Conservation (phyloP, 1,140 invertebrate species). For the Riptortus pedestris region DNA sequence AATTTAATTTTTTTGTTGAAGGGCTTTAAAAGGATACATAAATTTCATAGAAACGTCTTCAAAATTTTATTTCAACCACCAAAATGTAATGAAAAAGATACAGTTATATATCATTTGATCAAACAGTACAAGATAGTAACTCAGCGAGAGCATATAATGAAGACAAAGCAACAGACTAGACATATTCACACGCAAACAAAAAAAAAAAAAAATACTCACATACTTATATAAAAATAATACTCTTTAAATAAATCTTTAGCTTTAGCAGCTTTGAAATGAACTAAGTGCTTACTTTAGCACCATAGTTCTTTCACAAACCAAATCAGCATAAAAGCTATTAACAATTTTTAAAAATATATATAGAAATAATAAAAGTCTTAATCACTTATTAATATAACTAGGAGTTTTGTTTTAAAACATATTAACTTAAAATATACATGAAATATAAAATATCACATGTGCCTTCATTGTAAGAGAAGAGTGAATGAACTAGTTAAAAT, state of each 20-base stretch:
- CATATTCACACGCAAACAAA: conserved; percentile 5
- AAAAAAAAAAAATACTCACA: conserved; percentile 9
- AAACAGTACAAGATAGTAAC: background rate
- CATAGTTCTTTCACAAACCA: no score
- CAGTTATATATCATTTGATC: background rate
- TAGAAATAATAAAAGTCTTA: conserved; percentile 2
- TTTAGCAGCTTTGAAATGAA: no score
- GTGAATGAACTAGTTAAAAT: background rate
- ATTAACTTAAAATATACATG: background rate
- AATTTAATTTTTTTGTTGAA: no score
- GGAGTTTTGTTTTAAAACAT: background rate
- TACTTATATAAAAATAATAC: conserved; percentile 8
- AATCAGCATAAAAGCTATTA: no score
- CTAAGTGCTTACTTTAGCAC: no score
- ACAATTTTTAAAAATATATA: no score
- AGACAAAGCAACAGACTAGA: conserved; percentile 8
- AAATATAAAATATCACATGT: conserved; percentile 8
- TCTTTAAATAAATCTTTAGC: conserved; percentile 8
- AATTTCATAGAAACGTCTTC: no score
- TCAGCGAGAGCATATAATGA: conserved; percentile 3
- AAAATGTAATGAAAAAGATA: conserved; percentile 4
- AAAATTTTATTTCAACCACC: conserved; percentile 8
- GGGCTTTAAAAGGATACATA: no score
- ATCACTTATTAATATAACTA: conserved; percentile 6
- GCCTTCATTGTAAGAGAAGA: background rate